These are phyloP conservation scores for Philopotamus ludificatus DNA, from an alignment of 1,140 invertebrate species.

Conservation along the genomic window DNA sequence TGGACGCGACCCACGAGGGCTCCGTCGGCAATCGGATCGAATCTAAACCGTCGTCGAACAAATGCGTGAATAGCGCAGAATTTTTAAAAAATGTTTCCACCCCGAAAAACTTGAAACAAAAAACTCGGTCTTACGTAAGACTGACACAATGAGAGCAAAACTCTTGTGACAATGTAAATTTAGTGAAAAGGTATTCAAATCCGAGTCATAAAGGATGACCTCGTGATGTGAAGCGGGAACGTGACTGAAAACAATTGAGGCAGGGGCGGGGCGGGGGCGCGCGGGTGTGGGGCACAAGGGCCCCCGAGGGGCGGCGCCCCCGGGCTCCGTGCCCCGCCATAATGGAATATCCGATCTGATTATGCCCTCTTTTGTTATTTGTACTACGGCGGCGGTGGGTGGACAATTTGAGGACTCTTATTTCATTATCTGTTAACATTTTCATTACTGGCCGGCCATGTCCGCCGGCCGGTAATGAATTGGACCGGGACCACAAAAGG, in stretches of 20 bases:
- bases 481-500: slow-evolving; percentile 32
- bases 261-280: slow-evolving; percentile 22
- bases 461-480: slow-evolving; percentile 33
- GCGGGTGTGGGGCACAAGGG: slow-evolving; percentile 13
- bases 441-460: slow-evolving; percentile 31
- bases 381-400: slow-evolving; percentile 31
- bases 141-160: slow-evolving; percentile 31
- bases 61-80: too few relatives aligned
- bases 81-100: too few relatives aligned
- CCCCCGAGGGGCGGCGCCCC: slow-evolving; percentile 16
- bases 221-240: slow-evolving; percentile 39
- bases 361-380: slow-evolving; percentile 42
- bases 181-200: slow-evolving; percentile 42
- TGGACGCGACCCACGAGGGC: too few relatives aligned
- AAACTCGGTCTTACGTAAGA: slow-evolving; percentile 23
- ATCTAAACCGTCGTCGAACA: too few relatives aligned
- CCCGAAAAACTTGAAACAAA: slow-evolving; percentile 8
- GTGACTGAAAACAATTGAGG: slow-evolving; percentile 42
- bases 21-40: too few relatives aligned
- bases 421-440: slow-evolving; percentile 36
- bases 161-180: slow-evolving; percentile 41
- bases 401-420: slow-evolving; percentile 33
- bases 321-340: slow-evolving; percentile 37
- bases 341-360: slow-evolving; percentile 43
- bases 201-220: slow-evolving; percentile 42